Evolutionary conservation across 2,113 vertebrate species (phyloP).

Genomic region (Aythya baeri): DNA sequence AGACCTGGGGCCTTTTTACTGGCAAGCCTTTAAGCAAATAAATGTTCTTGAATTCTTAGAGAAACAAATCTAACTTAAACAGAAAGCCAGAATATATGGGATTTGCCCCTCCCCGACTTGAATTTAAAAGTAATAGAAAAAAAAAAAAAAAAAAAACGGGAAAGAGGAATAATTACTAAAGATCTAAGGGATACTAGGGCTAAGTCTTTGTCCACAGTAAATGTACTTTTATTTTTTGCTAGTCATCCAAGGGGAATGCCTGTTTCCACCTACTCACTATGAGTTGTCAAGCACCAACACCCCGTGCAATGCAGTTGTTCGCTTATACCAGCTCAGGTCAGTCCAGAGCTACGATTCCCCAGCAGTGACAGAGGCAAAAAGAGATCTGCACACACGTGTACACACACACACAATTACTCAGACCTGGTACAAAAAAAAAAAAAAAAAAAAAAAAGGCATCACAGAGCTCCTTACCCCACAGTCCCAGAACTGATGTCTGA

Average conservation of each 20-base stretch:
- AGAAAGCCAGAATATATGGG: conserved; percentile 44
- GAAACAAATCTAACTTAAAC: conserved; percentile 57
- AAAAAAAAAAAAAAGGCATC: neutral
- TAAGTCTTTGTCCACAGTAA: neutral
- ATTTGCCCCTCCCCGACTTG: neutral
- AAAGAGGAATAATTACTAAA: neutral
- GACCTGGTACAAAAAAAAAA: neutral
- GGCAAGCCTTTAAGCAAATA: conserved; percentile 71
- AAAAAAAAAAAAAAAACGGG: neutral
- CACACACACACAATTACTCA: neutral
- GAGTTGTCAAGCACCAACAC: neutral
- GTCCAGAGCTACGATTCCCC: neutral
- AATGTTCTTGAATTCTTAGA: conserved; percentile 53
- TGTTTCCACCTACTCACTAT: neutral
- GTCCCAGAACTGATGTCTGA: neutral
- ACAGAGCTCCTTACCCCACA: neutral
- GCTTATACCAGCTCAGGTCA: neutral
- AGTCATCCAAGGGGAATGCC: neutral
- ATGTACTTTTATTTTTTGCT: conserved; percentile 18
- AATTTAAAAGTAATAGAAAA: neutral
- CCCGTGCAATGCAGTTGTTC: neutral
- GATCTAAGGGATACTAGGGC: neutral
- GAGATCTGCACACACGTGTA: neutral
- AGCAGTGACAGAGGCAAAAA: neutral
- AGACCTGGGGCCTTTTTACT: conserved; percentile 69